A percentile compares a stretch with the other conserved stretches of the same genome.
Conservation (phyloP, 2,888 invertebrate genomes). For the Pachliopta kotzebuea region DNA sequence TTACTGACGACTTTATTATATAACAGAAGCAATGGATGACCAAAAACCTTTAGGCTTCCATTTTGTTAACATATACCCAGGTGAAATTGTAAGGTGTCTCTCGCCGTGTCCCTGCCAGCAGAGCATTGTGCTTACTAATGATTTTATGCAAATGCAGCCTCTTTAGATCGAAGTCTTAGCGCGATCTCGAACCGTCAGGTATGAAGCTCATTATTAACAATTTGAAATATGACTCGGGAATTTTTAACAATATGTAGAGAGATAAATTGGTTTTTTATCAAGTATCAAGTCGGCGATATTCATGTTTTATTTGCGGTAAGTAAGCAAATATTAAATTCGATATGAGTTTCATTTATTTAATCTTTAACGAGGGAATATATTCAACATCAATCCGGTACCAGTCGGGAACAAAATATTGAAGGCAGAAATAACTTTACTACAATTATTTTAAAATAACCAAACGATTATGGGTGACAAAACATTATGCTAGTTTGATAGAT, state of each 20-base stretch:
- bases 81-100: constrained; percentile 69
- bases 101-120: constrained; percentile 75
- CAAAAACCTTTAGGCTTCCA: constrained; percentile 29
- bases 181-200: constrained; percentile 79
- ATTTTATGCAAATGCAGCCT: constrained; percentile 81
- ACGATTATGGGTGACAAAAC: background rate
- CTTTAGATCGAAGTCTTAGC: constrained; percentile 80
- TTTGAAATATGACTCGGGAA: constrained; percentile 76
- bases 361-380: constrained; percentile 7
- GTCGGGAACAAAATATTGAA: background rate
- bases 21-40: constrained; percentile 42
- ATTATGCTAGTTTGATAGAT: background rate
- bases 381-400: background rate
- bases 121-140: constrained; percentile 81
- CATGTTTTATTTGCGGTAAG: constrained; percentile 31
- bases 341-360: constrained; percentile 21
- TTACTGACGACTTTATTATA: background rate
- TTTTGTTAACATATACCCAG: constrained; percentile 52
- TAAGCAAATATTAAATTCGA: constrained; percentile 28
- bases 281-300: constrained; percentile 39
- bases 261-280: constrained; percentile 64
- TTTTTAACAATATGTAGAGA: constrained; percentile 62
- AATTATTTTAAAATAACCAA: background rate
- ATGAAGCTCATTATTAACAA: constrained; percentile 78
- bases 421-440: too few species aligned